Base-by-base conservation (phyloP, 1,140 invertebrate species). In the Portunus trituberculatus region DNA sequence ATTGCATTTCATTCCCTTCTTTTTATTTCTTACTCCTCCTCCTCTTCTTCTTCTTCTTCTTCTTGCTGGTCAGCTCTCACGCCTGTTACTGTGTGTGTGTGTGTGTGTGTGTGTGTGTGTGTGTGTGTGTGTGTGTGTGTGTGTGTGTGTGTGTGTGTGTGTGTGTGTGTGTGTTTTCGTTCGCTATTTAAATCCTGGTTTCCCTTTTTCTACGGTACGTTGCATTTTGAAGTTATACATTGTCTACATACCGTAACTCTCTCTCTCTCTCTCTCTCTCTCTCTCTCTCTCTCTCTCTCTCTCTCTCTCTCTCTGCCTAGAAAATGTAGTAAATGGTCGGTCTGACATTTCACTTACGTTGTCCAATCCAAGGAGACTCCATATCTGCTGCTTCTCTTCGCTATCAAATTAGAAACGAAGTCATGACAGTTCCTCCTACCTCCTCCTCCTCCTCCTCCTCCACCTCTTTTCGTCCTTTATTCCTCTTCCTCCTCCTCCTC, bases 231-330 rank as follows among this genome's bases (percentile, higher is more conserved):
- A 32, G 20, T 29, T 31, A 16, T 29, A 32, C 45, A 32, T 88
- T 45, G 31, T 45, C 45, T 45, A 29, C 16, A 31, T 39, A 31
- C 84, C 32, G n/a, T 86, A 4, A 28, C 90, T 91, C 90, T 91
- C 90, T 91, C 90, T 91, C 90, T 91, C 90, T 91, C 91, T 92
- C 91, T 92, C 48, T 92, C 91, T 92, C 48, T 92, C 91, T 92
- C 91, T 76, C 90, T 91, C 90, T 91, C 90, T 91, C 90, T 91
- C 90, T 91, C 90, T 91, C 90, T 91, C 90, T 91, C 90, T 91
- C 90, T 91, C 91, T 92, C 91, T 92, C 48, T 92, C 91, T 92
- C 48, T 92, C 91, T 92, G 48, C 29, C 25, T 92, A 20, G 32
- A 29, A 48, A 48, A 88, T 88, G 32, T 45, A 88, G 46, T 20